A percentile compares a stretch with the other conserved stretches of the same genome.
These are phyloP conservation scores for Drosophila equinoxialis DNA, from an alignment of 1,140 invertebrate species.

Conservation along the genomic window DNA sequence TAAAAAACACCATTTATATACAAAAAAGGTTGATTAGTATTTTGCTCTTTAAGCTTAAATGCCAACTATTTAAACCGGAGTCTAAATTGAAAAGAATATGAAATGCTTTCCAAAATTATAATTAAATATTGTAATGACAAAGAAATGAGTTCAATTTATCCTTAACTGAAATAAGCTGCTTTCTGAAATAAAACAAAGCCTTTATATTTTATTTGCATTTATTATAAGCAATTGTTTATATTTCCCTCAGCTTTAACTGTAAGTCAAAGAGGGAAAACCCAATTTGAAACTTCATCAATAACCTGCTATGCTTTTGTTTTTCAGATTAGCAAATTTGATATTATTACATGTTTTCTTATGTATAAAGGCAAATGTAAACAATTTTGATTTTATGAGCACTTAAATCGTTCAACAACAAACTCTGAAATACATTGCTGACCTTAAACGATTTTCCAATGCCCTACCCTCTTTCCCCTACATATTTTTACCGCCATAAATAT, in stretches of 20 bases:
- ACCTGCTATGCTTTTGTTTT: background rate
- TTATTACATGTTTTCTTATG: conserved; percentile 11
- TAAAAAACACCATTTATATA: too few relatives aligned
- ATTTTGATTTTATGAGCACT: conserved; percentile 20
- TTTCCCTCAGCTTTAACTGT: background rate
- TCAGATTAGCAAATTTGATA: conserved; percentile 6
- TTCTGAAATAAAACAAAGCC: background rate
- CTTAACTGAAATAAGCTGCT: too few relatives aligned
- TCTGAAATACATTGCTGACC: conserved; percentile 10
- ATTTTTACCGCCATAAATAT: conserved; percentile 41
- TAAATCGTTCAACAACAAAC: conserved; percentile 18
- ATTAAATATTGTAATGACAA: too few relatives aligned
- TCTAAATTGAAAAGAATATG: too few relatives aligned
- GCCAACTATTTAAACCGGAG: too few relatives aligned
- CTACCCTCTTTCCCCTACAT: too few relatives aligned
- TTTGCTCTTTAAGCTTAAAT: too few relatives aligned
- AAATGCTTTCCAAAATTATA: too few relatives aligned
- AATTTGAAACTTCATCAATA: conserved; percentile 10
- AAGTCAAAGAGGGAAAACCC: background rate
- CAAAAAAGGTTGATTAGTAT: too few relatives aligned
- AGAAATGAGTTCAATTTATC: too few relatives aligned
- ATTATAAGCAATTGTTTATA: background rate
- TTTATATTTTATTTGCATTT: background rate
- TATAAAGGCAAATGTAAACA: conserved; percentile 15
- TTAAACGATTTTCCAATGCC: conserved; percentile 6